Evolutionary conservation across 2,888 invertebrate genomes (phyloP), one percentile per base, ranked within the genome.

Genomic region (Microplitis manilae): DNA sequence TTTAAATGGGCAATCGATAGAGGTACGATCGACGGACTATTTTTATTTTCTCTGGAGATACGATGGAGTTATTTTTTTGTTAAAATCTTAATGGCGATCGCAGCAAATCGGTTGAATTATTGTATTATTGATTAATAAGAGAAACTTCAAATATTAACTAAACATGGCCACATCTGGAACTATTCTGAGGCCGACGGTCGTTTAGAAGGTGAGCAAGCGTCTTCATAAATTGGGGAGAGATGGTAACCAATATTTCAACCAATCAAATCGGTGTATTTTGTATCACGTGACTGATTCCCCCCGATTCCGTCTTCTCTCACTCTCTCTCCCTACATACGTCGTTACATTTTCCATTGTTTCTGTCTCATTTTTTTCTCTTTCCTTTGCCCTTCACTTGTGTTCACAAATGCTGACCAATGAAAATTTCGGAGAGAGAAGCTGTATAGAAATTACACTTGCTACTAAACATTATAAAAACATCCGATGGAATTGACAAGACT

Each of bases 161-260:
- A 89, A 89, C 89, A 89, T 89, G 87, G 89, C 89, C 89, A 89
- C 89, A 89, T 88, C 89, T 89, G 89, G 88, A 89, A 89, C 89
- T 89, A 85, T 89, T 89, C 89, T 89, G 89, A 89, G 50, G 85
- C 60, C 62, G 20, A 73, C 69, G 77, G 64, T 68, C 40, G 72
- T 72, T 75, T 65, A 70, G 64, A 76, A 78, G 78, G 61, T 67
- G 65, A 62, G 20, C 65, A 30, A 74, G 68, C 69, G 70, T 74
- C 77, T 50, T 64, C 67, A 64, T 20, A 68, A 65, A 67, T 77
- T 65, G 40, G 41, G 74, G 74, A 70, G 77, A 71, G 60, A 61
- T 77, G 74, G 20, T 38, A 62, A 30, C 41, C 40, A 8, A 64
- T 50, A 30, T 64, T 2, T 60, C 9, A 8, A 39, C 75, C 80